Evolutionary conservation across 2,888 invertebrate species (phyloP), one percentile per base, ranked within the genome.

Genomic region (Eudiplozoon nipponicum): DNA sequence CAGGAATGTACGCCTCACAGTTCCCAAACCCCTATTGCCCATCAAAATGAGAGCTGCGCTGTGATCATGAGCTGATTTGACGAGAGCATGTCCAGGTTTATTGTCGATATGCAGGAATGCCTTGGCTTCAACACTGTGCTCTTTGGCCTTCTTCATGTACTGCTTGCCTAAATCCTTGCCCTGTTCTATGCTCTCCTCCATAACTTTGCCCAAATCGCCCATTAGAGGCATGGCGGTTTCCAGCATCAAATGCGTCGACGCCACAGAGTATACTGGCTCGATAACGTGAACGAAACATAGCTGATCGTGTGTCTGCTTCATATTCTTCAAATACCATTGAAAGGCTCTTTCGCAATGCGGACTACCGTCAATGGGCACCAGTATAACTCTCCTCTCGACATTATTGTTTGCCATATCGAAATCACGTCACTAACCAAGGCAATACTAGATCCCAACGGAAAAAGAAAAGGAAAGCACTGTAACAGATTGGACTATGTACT

Each of bases 271-370:
- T 11, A n/a, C 9, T 4, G 34, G 34, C 34, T 34, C 34, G 5
- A 22, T 34, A 18, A 34, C 21, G 34, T 34, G 34, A 4, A 34
- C 34, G 20, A 34, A 13, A 17, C 19, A 22, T 7, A 34, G 20
- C 15, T 22, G 34, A 13, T 34, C 34, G 19, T 15, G 4, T 3
- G 34, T 19, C 18, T 34, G 20, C 19, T 20, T 34, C 34, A 34
- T 34, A 13, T 34, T 20, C 20, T 34, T 22, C 4, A 34, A 17
- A 22, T 34, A 34, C 34, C 34, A 34, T 19, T 22, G 34, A 22
- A 34, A 34, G 5, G 34, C 34, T 5, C 34, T 19, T 22, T 34
- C 34, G 15, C 34, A 20, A 22, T 34, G 19, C 20, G 34, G 11
- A 11, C 21, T 34, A 11, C 21, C 15, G 19, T 34, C 34, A 18